Base-by-base conservation (phyloP, 2,888 invertebrate genomes). In the Sinodicranocentrus sp. region DNA sequence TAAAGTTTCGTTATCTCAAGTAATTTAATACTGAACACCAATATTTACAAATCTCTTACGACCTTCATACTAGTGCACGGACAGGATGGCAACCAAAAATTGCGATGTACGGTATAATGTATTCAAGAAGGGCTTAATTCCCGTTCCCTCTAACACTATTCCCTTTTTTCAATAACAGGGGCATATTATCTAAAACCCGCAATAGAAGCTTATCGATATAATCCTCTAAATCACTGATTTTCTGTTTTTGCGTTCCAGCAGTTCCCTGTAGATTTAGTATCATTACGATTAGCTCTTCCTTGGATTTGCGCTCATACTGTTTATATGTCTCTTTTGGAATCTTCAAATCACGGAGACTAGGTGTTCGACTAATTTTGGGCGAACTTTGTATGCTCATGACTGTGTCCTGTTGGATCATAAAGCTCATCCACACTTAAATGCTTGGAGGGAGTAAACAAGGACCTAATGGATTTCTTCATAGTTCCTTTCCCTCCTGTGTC, bases 161-260 rank as follows among this genome's bases (percentile, higher is more conserved):
- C n/a, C 67, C 75, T 26, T 82, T 96, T 91, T 97, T 97, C 85
- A 97, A 92, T 89, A 97, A 94, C 90, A 95, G 94, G 3, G 98
- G 98, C 76, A 96, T 96, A 17, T 95, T 95, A 91, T 98, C 98
- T 95, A 98, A 98, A 6, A 98, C 98, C 89, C 97, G 93, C 71
- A 98, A 92, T 82, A 98, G 91, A 73, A 98, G 92, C 89, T 96
- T 95, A 91, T 98, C 98, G 88, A 98, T 93, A 92, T 98, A 98
- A 90, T 97, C 96, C 92, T 98, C 98, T 88, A 98, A 92, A 90
- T 98, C 98, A 89, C 95, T 94, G 82, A 97, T 94, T 90, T 97
- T 96, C 90, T 95, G 95, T 89, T 95, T 95, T 89, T 96, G 95
- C 84, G 93, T 92, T 87, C 95, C 94, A 59, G 97, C 93, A 90